phyloP scores from a whole-genome alignment of 1,140 invertebrate species.

The Triops cancriformis region DNA sequence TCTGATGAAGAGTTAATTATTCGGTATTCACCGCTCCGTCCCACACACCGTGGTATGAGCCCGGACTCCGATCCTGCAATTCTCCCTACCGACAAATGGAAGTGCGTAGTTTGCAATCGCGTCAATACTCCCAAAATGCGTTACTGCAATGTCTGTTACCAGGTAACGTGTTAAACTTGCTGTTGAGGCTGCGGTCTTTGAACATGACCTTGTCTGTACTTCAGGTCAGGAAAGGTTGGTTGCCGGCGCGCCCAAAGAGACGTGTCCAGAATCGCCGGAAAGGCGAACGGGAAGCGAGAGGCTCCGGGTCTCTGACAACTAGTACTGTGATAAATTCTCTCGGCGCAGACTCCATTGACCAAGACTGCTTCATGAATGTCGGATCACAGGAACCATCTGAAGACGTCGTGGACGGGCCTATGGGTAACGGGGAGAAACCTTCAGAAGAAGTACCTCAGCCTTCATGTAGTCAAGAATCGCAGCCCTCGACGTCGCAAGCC shows the following conservation, averaged over 20 bases:
- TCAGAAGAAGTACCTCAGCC: not conserved
- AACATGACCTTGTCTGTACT: not conserved
- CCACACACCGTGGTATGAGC: not conserved
- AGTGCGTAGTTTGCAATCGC: constrained; percentile 50
- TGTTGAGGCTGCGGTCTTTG: not conserved
- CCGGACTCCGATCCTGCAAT: constrained; percentile 44
- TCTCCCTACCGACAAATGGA: constrained; percentile 49
- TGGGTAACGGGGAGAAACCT: not conserved
- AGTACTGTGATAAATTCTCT: not conserved
- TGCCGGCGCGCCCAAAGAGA: constrained; percentile 3
- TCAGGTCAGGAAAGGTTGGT: constrained; percentile 25
- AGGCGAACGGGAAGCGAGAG: not conserved
- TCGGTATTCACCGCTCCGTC: not conserved
- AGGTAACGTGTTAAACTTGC: constrained; percentile 41
- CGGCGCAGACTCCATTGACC: not conserved
- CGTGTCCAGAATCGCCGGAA: constrained; percentile 2
- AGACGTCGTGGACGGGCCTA: not conserved
- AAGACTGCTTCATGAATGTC: not conserved
- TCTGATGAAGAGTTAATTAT: constrained; percentile 21
- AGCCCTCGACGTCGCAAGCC: not conserved
- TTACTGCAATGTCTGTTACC: constrained; percentile 57
- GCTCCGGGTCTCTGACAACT: not conserved
- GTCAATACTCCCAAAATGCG: constrained; percentile 54
- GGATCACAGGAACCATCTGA: not conserved
- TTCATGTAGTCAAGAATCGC: not conserved